Evolutionary conservation across 2,113 vertebrate species (phyloP), one percentile per base, ranked within the genome.

Genomic region (Pelmatolapia mariae): DNA sequence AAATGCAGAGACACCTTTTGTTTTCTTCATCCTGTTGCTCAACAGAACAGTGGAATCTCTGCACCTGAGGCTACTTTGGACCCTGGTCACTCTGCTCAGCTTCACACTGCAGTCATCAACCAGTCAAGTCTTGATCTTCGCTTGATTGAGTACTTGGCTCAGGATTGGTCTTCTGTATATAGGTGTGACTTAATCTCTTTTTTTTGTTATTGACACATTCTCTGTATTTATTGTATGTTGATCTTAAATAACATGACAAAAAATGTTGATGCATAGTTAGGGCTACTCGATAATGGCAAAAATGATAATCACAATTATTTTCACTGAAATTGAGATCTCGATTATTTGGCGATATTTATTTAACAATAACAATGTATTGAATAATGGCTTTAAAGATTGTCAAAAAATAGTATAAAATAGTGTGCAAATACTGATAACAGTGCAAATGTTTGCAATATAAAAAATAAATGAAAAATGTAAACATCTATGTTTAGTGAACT

Each of bases 131-230:
- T 99, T 19, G 89, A 96, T 89, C 96, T 99, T 66, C 87, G 95
- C 59, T 96, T 99, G 33, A 94, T 98, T 50, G 93, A 97, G 92
- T 99, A 99, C 94, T 95, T 99, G 88, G 96, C 97, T 93, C 97
- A 98, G 93, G 97, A 98, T 73, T 99, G 98, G 99, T 96, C 94
- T 86, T 95, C 97, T 84, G 95, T 97, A 53, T 99, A 98, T 89
- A 95, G 94, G 95, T 96, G 11, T 52, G 59, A 56, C 61, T 59
- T 50, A 10, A 54, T 54, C 53, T 57, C 10, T 33, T 8, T 8
- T 43, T 54, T 4, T 38, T n/a, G 1, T 81, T 50, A 31, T 12
- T 68, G 40, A 45, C 8, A 40, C 19, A 18, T 26, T 81, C 10
- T 11, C 22, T 26, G 10, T 66, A 18, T 13, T 13, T 84, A 36